Evolutionary conservation across 1,140 invertebrate genomes (phyloP).

Genomic region (Drosophila pandora): DNA sequence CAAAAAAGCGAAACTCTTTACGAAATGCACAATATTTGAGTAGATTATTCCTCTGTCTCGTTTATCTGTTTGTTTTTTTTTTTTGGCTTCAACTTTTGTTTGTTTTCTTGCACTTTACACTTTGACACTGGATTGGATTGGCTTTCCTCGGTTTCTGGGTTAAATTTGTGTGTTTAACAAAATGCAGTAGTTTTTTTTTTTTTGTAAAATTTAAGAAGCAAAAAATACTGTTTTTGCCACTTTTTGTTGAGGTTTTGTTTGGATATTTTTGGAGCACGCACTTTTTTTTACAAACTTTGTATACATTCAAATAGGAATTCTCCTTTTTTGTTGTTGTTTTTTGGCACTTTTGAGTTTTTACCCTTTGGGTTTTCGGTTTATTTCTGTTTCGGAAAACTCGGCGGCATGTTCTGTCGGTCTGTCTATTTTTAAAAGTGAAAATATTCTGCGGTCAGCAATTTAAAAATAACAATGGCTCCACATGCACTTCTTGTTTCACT

Average conservation of each 20-base stretch:
- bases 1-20: conserved; percentile 29
- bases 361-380: conserved; percentile 68
- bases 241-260: conserved; percentile 25
- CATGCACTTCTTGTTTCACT: conserved; percentile 58
- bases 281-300: conserved; percentile 14
- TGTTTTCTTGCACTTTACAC: conserved; percentile 51
- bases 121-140: conserved; percentile 48
- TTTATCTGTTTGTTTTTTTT: conserved; percentile 26
- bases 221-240: conserved; percentile 16
- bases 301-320: conserved; percentile 25
- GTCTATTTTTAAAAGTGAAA: conserved; percentile 64
- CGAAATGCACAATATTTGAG: conserved; percentile 32
- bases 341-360: conserved; percentile 76
- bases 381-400: conserved; percentile 37
- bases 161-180: conserved; percentile 15
- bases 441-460: conserved; percentile 73
- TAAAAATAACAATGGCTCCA: conserved; percentile 78
- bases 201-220: conserved; percentile 18
- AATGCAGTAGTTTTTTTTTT: conserved; percentile 46
- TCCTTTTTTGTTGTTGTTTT: conserved; percentile 22
- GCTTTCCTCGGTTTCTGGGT: conserved; percentile 17
- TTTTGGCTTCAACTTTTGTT: conserved; percentile 19
- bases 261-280: conserved; percentile 39
- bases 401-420: conserved; percentile 35
- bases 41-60: conserved; percentile 9